Conservation (phyloP, 1,140 invertebrate species). For the Trichoplusia ni region DNA sequence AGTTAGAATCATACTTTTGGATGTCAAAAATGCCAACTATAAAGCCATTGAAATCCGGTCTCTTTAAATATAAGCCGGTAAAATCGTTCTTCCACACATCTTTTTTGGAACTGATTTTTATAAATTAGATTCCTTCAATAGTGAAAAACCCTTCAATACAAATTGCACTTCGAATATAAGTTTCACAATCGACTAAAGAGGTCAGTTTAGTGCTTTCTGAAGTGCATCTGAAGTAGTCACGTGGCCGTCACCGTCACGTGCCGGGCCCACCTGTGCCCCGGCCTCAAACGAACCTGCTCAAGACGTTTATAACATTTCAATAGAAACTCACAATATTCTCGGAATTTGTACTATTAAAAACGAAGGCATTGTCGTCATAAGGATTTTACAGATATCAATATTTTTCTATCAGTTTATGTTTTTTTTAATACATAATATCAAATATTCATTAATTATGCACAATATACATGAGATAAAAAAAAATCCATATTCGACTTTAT, state of each 20-base stretch:
- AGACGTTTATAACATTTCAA: conserved; percentile 25
- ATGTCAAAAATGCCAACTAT: no score
- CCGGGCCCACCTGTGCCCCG: background rate
- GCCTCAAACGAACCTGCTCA: conserved; percentile 1
- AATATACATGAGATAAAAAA: no score
- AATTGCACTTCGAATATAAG: background rate
- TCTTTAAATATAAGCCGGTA: background rate
- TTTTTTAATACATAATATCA: no score
- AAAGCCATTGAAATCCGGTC: no score
- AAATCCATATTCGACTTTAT: no score
- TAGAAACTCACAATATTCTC: conserved; percentile 5
- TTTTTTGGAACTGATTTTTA: background rate
- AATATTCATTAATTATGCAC: no score
- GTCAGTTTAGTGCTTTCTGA: background rate
- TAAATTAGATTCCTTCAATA: no score
- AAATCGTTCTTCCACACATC: background rate
- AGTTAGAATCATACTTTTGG: no score
- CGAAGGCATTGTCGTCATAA: no score
- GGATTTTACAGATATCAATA: no score
- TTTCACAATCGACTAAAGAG: conserved; percentile 2
- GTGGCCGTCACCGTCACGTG: conserved; percentile 22
- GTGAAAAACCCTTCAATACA: background rate
- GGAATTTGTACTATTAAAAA: background rate
- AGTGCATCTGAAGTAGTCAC: conserved; percentile 25
- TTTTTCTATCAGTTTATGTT: no score